Base-by-base conservation (phyloP, 1,140 invertebrate species). In the Linepithema humile region DNA sequence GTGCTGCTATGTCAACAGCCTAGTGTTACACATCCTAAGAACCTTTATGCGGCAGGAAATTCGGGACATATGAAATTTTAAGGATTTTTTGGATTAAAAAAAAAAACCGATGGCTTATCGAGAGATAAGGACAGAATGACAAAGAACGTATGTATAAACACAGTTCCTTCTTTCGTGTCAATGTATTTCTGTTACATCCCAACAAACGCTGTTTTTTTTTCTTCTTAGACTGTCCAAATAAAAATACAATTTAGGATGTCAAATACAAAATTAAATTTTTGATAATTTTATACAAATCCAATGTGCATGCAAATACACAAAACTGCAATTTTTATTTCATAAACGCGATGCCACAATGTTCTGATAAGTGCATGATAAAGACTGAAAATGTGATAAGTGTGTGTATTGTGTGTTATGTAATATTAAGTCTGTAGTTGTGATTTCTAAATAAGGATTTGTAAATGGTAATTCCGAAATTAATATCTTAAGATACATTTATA, bases 11-110 rank as follows among this genome's bases (percentile, higher is more conserved):
- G 78, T 91, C 89, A 92, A 93, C 89, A 91, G 90, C 90, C 85
- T 89, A 92, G 87, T 91, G 85, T 91, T 89, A 92, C 88, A 92
- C 87, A 89, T 93, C 92, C 92, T 93, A 92, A 92, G 83, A 93
- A 91, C 89, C 91, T 91, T 91, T 89, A 84, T 90, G 73, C 69
- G 78, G 73, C 69, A 75, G 90, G 88, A 84, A 87, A 80, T 84
- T 82, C 35, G 60, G 90, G 74, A 91, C 84, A 88, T 48, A 82
- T 91, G 87, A 91, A 91, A 87, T 84, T 90, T 88, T 84, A 64
- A 88, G 84, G 45, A n/a, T n/a, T n/a, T n/a, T n/a, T 75, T 74
- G 73, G 70, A 83, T 82, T 67, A 83, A 45, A 10, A 72, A 80
- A 89, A 60, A 82, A 86, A 72, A 43, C 82, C 82, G 85, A 90